Conservation (phyloP, 2,797 vertebrate genomes). For the Melanotaenia trifasciata region DNA sequence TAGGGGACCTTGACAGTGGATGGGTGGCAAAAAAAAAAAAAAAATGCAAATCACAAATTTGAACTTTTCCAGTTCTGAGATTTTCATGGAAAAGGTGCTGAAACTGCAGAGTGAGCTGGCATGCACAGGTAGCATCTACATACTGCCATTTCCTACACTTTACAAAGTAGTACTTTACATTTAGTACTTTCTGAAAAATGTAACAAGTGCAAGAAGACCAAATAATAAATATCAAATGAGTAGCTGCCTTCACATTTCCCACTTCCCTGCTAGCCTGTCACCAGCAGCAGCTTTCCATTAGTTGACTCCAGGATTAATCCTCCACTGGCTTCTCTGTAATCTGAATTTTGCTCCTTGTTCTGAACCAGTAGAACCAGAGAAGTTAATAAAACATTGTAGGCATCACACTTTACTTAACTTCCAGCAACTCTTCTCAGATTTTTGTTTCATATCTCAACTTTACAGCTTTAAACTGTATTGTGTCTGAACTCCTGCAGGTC, state of each 20-base stretch:
- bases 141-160: neutral
- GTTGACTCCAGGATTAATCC: neutral
- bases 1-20: too few species aligned
- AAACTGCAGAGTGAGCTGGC: too few species aligned
- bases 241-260: too few species aligned
- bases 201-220: too few species aligned
- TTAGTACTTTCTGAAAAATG: neutral
- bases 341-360: neutral
- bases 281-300: too few species aligned
- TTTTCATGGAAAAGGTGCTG: neutral
- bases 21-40: too few species aligned
- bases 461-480: neutral
- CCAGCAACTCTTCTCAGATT: neutral
- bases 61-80: neutral
- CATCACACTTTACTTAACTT: neutral
- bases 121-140: too few species aligned
- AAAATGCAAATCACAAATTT: neutral
- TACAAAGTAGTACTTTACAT: neutral
- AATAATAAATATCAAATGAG: too few species aligned
- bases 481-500: constrained; percentile 81
- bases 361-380: neutral
- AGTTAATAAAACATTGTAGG: neutral
- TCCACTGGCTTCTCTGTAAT: neutral
- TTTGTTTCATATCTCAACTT: neutral
- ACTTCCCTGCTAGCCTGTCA: too few species aligned